Percentiles rank a stretch among this genome's conserved stretches.
phyloP scores from a whole-genome alignment of 2,888 invertebrate genomes.

The Apoderus coryli region DNA sequence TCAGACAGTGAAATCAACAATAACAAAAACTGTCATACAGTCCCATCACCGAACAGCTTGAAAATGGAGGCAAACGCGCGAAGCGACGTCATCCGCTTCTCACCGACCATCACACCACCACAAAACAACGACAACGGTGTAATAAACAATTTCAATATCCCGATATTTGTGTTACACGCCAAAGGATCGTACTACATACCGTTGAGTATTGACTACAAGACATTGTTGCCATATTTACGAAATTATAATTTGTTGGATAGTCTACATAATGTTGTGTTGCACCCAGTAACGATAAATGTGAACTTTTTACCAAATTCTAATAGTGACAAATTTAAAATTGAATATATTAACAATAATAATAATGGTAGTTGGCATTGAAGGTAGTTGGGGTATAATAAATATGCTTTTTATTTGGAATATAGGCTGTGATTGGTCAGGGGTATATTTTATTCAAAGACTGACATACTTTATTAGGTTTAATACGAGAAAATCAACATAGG shows the following conservation, averaged over 20 bases:
- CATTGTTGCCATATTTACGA: slow-evolving; percentile 54
- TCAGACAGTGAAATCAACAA: slow-evolving; percentile 26
- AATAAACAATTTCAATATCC: slow-evolving; percentile 44
- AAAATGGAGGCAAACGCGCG: slow-evolving; percentile 18
- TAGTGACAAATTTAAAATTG: slow-evolving; percentile 19
- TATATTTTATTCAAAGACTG: too few relatives aligned
- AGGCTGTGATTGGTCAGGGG: too few relatives aligned
- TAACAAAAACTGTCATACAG: slow-evolving; percentile 25
- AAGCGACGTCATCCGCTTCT: slow-evolving; percentile 17
- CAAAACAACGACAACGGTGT: slow-evolving; percentile 15
- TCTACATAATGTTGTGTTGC: slow-evolving; percentile 48
- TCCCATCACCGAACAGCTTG: slow-evolving; percentile 10
- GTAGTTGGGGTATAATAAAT: slow-evolving; percentile 4
- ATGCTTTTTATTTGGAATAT: too few relatives aligned
- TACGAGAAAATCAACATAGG: too few relatives aligned
- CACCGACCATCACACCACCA: slow-evolving; percentile 17
- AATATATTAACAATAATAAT: slow-evolving; percentile 17
- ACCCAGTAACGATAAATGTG: slow-evolving; percentile 84
- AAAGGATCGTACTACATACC: slow-evolving; percentile 82
- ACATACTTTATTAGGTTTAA: too few relatives aligned
- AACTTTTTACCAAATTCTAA: slow-evolving; percentile 41
- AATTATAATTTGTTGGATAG: slow-evolving; percentile 44
- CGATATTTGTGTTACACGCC: slow-evolving; percentile 83
- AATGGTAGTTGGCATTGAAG: slow-evolving; percentile 13
- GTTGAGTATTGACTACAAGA: slow-evolving; percentile 60